phyloP scores from a whole-genome alignment of 37 sponge, comb jelly and placozoan species.

The Halisarca cf. caerulea region DNA sequence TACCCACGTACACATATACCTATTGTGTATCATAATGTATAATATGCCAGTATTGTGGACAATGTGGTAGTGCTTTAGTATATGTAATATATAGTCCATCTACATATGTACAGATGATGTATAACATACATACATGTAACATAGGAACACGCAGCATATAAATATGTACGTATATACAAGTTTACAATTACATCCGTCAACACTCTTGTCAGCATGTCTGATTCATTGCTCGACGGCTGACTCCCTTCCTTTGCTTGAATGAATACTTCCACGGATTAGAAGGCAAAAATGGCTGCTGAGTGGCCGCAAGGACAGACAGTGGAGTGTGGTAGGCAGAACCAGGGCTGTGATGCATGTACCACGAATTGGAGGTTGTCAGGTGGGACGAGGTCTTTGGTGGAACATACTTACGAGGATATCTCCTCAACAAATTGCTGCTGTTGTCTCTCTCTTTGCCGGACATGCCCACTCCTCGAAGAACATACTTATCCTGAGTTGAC shows the following conservation, averaged over 20 bases:
- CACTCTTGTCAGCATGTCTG: neutral
- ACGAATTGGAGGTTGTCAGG: neutral
- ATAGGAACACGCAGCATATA: too few relatives aligned
- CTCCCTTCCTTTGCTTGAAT: conserved; percentile 28
- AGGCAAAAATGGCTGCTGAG: conserved; percentile 48
- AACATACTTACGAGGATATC: neutral
- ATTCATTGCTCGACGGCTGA: neutral
- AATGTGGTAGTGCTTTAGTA: too few relatives aligned
- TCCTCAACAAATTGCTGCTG: neutral
- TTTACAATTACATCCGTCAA: too few relatives aligned
- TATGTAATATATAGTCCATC: too few relatives aligned
- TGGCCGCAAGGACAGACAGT: conserved; percentile 51
- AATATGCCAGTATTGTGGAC: too few relatives aligned
- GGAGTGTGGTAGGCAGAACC: conserved; percentile 35
- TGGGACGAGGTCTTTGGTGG: neutral
- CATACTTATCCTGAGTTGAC: neutral
- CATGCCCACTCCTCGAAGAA: neutral
- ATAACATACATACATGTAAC: too few relatives aligned
- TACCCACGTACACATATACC: too few relatives aligned
- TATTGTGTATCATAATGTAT: too few relatives aligned
- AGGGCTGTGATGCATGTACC: conserved; percentile 7
- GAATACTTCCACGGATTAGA: conserved; percentile 66
- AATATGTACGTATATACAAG: too few relatives aligned
- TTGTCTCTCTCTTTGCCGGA: neutral
- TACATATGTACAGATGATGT: too few relatives aligned